A percentile compares a stretch with the other conserved stretches of the same genome.
phyloP scores from a whole-genome alignment of 2,113 vertebrate species.

The Desmodus rotundus region DNA sequence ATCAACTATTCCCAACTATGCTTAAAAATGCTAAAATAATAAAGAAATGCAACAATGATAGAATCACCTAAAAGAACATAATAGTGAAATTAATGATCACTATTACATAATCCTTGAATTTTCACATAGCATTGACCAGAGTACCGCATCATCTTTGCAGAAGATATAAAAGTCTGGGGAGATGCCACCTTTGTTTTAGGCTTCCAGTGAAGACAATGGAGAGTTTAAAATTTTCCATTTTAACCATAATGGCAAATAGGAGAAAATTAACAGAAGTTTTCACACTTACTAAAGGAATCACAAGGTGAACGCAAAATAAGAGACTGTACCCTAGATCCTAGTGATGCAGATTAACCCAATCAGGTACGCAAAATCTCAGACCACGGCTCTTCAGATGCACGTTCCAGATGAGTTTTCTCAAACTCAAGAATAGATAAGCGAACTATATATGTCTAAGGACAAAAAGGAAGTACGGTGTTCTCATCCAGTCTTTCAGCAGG shows the following conservation, averaged over 20 bases:
- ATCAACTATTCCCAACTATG: not conserved
- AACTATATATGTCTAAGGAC: not conserved
- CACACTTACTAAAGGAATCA: not conserved
- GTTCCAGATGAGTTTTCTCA: constrained; percentile 12
- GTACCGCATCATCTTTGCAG: not conserved
- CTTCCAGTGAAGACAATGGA: not conserved
- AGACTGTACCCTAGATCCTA: not conserved
- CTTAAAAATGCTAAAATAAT: not conserved
- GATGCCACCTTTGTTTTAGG: not conserved
- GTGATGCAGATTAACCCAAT: not conserved
- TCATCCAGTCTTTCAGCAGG: not conserved
- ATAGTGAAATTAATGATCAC: not conserved
- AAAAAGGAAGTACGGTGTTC: not conserved
- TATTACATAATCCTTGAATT: not conserved
- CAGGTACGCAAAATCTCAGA: not conserved
- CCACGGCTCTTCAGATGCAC: not conserved
- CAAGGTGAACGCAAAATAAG: not conserved
- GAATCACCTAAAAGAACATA: not conserved
- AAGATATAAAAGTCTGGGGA: not conserved
- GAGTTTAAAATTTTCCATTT: not conserved
- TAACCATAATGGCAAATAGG: not conserved
- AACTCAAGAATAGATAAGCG: not conserved
- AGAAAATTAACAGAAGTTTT: not conserved
- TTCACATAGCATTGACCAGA: not conserved
- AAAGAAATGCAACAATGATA: not conserved